Evolutionary conservation across 2,797 vertebrate species (phyloP), one percentile per base, ranked within the genome.

Genomic region (Clarias fuscus): DNA sequence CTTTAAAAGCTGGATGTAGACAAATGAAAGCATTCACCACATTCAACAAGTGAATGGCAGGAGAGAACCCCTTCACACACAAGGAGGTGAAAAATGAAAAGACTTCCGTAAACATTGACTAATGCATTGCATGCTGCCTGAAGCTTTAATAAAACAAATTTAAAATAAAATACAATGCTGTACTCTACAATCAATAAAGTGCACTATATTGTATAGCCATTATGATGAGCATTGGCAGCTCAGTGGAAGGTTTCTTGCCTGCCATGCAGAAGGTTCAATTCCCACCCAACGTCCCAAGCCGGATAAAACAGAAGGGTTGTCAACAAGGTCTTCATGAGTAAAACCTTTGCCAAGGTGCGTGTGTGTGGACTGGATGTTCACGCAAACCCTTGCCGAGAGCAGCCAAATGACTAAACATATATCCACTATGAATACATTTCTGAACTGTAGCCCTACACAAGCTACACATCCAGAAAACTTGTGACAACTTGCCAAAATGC

Each of bases 1-100:
- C 83, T 84, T 86, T 85, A 43, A 61, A 62, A 62, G 70, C 82
- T 33, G 43, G 40, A 79, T 7, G 5, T 30, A 58, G 27, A 17
- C 14, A 58, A 73, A 8, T 48, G 43, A 82, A 87, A 82, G 67
- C 83, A 76, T 43, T 90, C 89, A 89, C 90, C 93, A 91, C 92
- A 88, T 82, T 84, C 27, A 75, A 75, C 75, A 33, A 81, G 80
- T 80, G 80, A 65, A n/a, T 56, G 33, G 59, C n/a, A 20, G 20
- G 22, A 24, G 72, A 37, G 33, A 75, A 75, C 30, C n/a, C 43
- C 64, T 53, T 53, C 79, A 53, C 3, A 22, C 53, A 56, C 43
- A 72, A 7, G 24, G 1, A 22, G 18, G 5, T 18, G 7, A 61
- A 61, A 78, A 24, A 59, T 5, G 2, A n/a, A 22, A 30, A 59